Evolutionary conservation across 2,888 invertebrate species (phyloP).

Genomic region (Drosophila suboccidentalis): DNA sequence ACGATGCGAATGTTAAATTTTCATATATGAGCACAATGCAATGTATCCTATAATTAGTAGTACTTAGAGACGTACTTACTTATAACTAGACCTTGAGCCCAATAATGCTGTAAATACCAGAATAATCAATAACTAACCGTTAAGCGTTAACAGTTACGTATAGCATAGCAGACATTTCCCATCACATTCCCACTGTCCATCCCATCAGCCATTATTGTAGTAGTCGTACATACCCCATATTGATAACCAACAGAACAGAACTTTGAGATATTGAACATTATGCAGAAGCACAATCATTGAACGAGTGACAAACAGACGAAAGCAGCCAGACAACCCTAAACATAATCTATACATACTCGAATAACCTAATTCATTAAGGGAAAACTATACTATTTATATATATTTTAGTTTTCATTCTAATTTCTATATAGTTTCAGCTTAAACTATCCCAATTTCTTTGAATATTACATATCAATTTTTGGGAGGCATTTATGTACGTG

Average conservation of each 20-base stretch:
- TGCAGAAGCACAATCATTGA: slow-evolving; percentile 82
- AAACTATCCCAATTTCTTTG: slow-evolving; percentile 32
- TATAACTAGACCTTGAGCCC: slow-evolving; percentile 47
- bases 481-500: slow-evolving; percentile 52
- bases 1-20: slow-evolving; percentile 67
- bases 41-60: slow-evolving; percentile 83
- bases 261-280: slow-evolving; percentile 57
- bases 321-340: slow-evolving; percentile 41
- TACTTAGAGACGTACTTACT: slow-evolving; percentile 50
- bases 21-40: slow-evolving; percentile 82
- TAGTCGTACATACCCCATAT: slow-evolving; percentile 31
- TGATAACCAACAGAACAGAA: slow-evolving; percentile 14
- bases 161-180: slow-evolving; percentile 15
- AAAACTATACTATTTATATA: slow-evolving; percentile 2
- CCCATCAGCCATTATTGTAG: slow-evolving; percentile 33
- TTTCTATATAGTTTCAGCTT: slow-evolving; percentile 12
- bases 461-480: slow-evolving; percentile 75
- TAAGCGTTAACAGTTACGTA: slow-evolving; percentile 29
- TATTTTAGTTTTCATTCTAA: not conserved
- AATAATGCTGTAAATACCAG: slow-evolving; percentile 49
- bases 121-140: slow-evolving; percentile 28
- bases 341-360: slow-evolving; percentile 29
- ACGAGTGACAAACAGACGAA: slow-evolving; percentile 59
- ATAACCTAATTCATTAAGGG: slow-evolving; percentile 20
- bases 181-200: slow-evolving; percentile 6